Conservation (phyloP, 2,797 vertebrate genomes). For the Ceryle rudis region DNA sequence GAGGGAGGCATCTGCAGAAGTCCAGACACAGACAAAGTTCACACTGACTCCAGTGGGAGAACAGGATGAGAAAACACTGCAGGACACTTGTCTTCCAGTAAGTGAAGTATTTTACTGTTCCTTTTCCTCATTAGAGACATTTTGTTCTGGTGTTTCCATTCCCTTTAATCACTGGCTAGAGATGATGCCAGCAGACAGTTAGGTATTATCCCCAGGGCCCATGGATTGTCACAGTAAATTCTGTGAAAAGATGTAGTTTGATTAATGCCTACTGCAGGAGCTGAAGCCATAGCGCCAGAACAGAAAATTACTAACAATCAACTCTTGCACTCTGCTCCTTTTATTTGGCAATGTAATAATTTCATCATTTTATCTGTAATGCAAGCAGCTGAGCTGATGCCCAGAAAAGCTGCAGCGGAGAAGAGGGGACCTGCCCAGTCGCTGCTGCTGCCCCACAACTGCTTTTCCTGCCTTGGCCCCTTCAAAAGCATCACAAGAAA, state of each 20-base stretch:
- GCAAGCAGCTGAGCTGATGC: background rate
- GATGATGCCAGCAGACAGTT: slow-evolving; percentile 40
- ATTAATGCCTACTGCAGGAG: background rate
- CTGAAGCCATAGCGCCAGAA: background rate
- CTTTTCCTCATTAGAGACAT: background rate
- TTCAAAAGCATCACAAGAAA: background rate
- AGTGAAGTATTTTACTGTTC: background rate
- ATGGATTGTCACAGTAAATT: slow-evolving; percentile 42
- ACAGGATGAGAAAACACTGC: background rate
- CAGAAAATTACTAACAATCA: background rate
- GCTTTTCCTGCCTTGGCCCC: background rate
- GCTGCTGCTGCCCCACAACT: background rate
- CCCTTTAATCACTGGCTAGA: slow-evolving; percentile 27
- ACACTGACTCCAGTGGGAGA: background rate
- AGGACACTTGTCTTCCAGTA: background rate
- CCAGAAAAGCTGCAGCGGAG: background rate
- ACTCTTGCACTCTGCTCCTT: background rate
- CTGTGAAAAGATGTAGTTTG: background rate
- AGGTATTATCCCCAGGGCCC: background rate
- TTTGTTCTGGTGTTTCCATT: slow-evolving; percentile 32
- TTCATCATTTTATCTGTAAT: background rate
- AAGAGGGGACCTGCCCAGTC: background rate
- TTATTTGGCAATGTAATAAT: background rate
- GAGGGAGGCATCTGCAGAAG: background rate
- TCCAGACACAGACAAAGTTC: background rate